These are phyloP conservation scores for Bambusicola thoracicus DNA, from an alignment of 2,113 vertebrate species.

Conservation along the genomic window DNA sequence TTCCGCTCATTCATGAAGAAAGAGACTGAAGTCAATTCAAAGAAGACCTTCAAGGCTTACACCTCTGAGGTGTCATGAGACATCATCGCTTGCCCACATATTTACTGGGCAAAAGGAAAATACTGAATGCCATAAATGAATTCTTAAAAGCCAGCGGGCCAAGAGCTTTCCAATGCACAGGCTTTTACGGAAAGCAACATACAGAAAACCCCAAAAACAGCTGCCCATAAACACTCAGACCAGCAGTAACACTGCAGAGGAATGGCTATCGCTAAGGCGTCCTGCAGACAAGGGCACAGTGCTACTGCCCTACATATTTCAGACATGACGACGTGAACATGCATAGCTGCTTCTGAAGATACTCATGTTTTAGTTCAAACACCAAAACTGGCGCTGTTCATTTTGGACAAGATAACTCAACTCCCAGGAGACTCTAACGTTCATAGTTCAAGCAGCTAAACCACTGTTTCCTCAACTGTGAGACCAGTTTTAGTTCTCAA, in stretches of 20 bases:
- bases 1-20: background rate
- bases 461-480: background rate
- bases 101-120: background rate
- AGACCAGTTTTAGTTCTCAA: background rate
- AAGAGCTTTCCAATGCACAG: background rate
- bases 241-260: background rate
- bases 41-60: background rate
- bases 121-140: background rate
- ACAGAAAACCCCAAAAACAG: background rate
- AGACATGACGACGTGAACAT: background rate
- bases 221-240: too few relatives aligned
- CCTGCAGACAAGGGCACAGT: background rate
- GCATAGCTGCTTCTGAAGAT: background rate
- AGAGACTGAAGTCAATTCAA: background rate
- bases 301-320: background rate
- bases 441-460: background rate
- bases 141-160: background rate
- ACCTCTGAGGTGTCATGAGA: rapidly evolving
- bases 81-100: background rate
- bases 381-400: background rate
- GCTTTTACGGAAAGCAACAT: background rate
- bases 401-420: background rate
- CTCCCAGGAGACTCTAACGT: background rate
- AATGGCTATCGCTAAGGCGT: background rate
- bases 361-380: background rate